Percentiles rank a stretch among this genome's conserved stretches.
phyloP scores from a whole-genome alignment of 2,888 invertebrate genomes.

The Hofmannophila pseudospretella region DNA sequence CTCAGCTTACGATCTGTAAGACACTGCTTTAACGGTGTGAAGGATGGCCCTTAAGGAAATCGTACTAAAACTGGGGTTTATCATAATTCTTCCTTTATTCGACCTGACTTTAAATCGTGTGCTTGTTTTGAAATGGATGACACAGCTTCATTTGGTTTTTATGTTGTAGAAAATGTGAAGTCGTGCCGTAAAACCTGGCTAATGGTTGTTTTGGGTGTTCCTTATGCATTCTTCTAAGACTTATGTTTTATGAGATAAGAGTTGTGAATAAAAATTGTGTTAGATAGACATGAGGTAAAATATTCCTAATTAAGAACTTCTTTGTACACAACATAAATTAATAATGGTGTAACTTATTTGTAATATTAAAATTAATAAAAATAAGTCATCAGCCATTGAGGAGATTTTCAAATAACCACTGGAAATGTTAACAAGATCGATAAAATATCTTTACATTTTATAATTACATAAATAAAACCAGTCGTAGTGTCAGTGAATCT shows the following conservation, averaged over 20 bases:
- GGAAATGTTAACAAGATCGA: too few relatives aligned
- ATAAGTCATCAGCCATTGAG: too few relatives aligned
- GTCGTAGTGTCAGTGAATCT: too few relatives aligned
- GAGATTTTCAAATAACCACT: too few relatives aligned
- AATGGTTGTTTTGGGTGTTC: constrained; percentile 16
- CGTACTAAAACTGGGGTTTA: constrained; percentile 37
- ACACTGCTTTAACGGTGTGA: constrained; percentile 28
- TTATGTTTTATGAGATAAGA: background rate
- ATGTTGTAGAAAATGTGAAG: constrained; percentile 9
- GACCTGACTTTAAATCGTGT: constrained; percentile 35
- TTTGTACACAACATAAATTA: too few relatives aligned
- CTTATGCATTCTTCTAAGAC: constrained; percentile 5
- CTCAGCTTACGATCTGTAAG: too few relatives aligned
- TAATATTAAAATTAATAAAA: too few relatives aligned
- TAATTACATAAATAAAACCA: too few relatives aligned
- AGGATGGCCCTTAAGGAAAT: constrained; percentile 18
- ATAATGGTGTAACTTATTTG: too few relatives aligned
- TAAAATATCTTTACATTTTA: too few relatives aligned
- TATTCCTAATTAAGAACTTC: background rate
- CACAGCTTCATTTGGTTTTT: constrained; percentile 12
- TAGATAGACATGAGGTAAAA: background rate
- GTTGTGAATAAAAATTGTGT: background rate
- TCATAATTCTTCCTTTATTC: constrained; percentile 44
- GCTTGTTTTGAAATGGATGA: constrained; percentile 28
- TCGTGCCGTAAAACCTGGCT: constrained; percentile 10